Evolutionary conservation across 2,797 vertebrate species (phyloP), one percentile per base, ranked within the genome.

Genomic region (Anguilla pacifica): DNA sequence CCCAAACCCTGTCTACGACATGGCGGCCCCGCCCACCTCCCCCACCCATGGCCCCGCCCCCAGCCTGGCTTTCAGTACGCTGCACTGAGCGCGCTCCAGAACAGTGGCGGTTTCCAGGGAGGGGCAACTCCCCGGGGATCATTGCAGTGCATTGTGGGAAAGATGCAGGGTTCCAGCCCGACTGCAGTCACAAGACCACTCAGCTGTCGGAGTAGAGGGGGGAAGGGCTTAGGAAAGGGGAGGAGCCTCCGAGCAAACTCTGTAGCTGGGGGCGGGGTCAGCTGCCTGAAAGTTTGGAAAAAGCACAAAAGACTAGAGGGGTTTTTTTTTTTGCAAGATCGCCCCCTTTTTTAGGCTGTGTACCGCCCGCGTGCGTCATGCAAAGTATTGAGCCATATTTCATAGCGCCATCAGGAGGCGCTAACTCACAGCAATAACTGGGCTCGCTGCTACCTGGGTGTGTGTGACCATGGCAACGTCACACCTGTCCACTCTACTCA

Each of bases 21-120:
- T 95, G 91, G 93, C 95, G 55, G 95, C 91, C 28, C 93, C 95
- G 19, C 94, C 93, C 0, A 94, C 94, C 6, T 90, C 94, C 3
- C 89, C 95, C 39, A 93, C 91, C 82, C 94, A 91, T 31, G 49
- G 90, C 85, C 91, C 94, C 0, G 49, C 92, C 6, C 89, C 92
- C 0, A 92, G 95, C 51, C 15, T 92, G 2, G 91, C 92, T 85
- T 96, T 95, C 22, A 74, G 92, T 88, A 88, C 93, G 0, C 89
- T 93, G 61, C 92, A 91, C 51, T 94, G 92, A 95, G 53, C 3
- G 1, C 9, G 19, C 13, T 22, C 53, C 13, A 77, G 28, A 39
- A 57, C 49, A 85, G 55, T 39, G 82, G 5, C 49, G 59, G 59
- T 22, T 17, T 28, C 25, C n/a, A 9, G 67, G 25, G 9, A 28